Conservation (phyloP, 1,140 invertebrate genomes). For the Megalonaias nervosa region DNA sequence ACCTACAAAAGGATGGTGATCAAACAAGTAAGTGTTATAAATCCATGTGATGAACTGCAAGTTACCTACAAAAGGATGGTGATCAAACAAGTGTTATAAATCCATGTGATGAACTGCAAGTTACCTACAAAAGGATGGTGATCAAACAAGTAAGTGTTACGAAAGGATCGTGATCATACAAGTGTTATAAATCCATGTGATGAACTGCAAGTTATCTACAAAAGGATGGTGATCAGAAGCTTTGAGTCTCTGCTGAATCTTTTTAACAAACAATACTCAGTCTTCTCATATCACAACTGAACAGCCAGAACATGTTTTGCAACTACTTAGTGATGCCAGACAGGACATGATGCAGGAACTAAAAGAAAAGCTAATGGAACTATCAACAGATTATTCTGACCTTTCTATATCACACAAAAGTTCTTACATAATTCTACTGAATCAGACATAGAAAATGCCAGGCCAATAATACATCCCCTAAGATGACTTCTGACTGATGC, state of each 20-base stretch:
- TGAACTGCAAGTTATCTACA: too few relatives aligned
- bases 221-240: too few relatives aligned
- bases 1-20: too few relatives aligned
- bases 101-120: too few relatives aligned
- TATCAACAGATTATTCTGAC: neutral
- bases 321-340: neutral
- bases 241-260: neutral
- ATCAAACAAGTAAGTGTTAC: too few relatives aligned
- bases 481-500: neutral
- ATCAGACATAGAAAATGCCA: conserved; percentile 1
- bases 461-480: conserved; percentile 10
- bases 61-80: too few relatives aligned
- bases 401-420: conserved; percentile 5
- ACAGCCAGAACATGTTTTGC: neutral
- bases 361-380: neutral
- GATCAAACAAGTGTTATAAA: too few relatives aligned
- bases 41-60: too few relatives aligned
- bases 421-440: conserved; percentile 4
- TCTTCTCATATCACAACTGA: neutral
- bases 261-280: neutral
- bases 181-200: too few relatives aligned
- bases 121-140: too few relatives aligned
- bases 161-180: too few relatives aligned
- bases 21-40: too few relatives aligned
- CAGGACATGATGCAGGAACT: neutral